phyloP scores from a whole-genome alignment of 2,113 vertebrate species.

The Canis aureus region DNA sequence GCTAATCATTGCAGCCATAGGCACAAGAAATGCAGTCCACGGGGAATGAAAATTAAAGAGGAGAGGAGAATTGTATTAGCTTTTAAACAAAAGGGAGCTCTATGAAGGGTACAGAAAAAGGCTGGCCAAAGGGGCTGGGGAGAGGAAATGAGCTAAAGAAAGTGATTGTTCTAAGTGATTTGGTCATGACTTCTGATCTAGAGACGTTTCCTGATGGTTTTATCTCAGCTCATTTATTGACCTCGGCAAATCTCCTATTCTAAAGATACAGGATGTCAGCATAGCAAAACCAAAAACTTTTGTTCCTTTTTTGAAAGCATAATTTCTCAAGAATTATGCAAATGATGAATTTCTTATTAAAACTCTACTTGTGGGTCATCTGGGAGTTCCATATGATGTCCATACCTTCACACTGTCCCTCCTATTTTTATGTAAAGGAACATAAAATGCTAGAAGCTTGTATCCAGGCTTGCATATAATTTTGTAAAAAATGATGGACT shows the following conservation, averaged over 20 bases:
- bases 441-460: slow-evolving; percentile 20
- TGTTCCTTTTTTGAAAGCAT: slow-evolving; percentile 3
- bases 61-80: neutral
- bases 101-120: neutral
- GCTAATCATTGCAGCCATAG: neutral
- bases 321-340: neutral
- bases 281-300: neutral
- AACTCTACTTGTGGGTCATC: neutral
- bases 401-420: neutral
- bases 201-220: neutral
- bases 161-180: neutral
- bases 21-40: neutral
- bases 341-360: neutral
- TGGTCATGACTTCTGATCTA: neutral
- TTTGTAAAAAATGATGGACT: slow-evolving; percentile 57
- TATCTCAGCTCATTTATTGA: slow-evolving; percentile 16
- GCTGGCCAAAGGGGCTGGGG: neutral
- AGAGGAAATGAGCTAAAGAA: neutral
- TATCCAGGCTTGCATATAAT: neutral
- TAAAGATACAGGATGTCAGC: neutral
- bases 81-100: neutral
- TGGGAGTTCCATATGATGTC: neutral
- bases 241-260: neutral
- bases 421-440: slow-evolving; percentile 16
- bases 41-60: neutral